Evolutionary conservation across 2,888 invertebrate genomes (phyloP), one percentile per base, ranked within the genome.

Genomic region (Caenorhabditis zanzibari): DNA sequence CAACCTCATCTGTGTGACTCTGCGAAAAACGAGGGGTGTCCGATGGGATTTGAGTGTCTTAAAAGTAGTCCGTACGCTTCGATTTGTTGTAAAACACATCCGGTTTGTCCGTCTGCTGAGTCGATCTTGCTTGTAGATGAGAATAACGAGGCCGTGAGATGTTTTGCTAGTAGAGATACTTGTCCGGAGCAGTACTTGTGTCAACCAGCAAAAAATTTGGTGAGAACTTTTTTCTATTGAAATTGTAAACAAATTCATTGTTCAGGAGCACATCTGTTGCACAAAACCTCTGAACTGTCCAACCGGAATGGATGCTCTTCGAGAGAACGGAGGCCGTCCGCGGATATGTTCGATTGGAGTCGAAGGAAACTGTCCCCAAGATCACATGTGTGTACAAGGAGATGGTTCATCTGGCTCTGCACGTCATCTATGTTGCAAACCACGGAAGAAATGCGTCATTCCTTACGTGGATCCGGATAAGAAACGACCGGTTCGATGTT

Each of bases 1-100:
- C 88, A 88, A 35, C 89, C 89, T 9, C 88, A 89, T 58, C 81
- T 89, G 1, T 89, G 89, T 56, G 88, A 87, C 52, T 58, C 61
- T 22, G 32, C 35, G 5, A 83, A 84, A 69, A 85, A 85, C 26
- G 75, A 82, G 12, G 87, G 88, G 12, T 89, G 89, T 63, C 89
- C 88, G 4, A 75, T 89, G 59, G 89, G 89, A 10, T 89, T 82
- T 59, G 86, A 88, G 35, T 89, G 89, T 61, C 28, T 87, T 35
- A 84, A 81, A 58, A 81, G 84, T 59, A 77, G 84, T 66, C 85
- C 88, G 10, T 89, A 84, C 38, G 84, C 89, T 3, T 85, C 88
- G 10, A 82, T 89, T n/a, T 89, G 89, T 59, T 89, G 89, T 71
- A 74, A 81, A 75, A 83, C 87, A 1, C 75, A 84, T 24, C 88